These are phyloP conservation scores for Pogoniulus pusillus DNA, from an alignment of 2,797 vertebrate species.

Conservation along the genomic window DNA sequence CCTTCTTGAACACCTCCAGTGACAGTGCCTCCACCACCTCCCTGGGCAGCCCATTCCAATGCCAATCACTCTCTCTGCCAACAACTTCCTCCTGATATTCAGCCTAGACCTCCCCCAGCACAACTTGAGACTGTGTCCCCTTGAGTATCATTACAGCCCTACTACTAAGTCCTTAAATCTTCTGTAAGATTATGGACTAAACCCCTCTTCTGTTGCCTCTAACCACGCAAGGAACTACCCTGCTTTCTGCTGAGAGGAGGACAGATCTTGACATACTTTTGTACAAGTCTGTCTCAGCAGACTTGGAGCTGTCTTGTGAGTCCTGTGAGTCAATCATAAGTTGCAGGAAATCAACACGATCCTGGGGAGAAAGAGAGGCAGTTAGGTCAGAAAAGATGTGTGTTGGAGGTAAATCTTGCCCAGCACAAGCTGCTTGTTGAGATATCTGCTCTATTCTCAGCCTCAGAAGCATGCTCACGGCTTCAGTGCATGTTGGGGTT, in stretches of 20 bases:
- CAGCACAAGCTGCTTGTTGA: not conserved
- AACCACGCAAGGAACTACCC: not conserved
- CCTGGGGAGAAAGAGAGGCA: slow-evolving; percentile 28
- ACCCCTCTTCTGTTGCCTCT: not conserved
- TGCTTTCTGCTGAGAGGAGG: not conserved
- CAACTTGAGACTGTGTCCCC: too few species aligned
- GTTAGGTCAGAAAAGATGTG: not conserved
- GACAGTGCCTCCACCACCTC: too few species aligned
- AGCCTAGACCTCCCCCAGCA: too few species aligned
- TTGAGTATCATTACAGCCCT: not conserved
- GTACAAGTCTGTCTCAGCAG: not conserved
- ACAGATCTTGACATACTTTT: slow-evolving; percentile 37
- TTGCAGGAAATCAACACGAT: slow-evolving; percentile 84
- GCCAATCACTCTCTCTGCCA: too few species aligned
- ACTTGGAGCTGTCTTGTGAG: not conserved
- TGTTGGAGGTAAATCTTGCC: not conserved
- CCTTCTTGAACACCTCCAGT: too few species aligned
- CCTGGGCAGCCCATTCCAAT: too few species aligned
- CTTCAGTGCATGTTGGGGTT: not conserved
- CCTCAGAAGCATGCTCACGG: not conserved
- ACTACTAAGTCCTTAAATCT: not conserved
- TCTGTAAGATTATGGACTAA: not conserved
- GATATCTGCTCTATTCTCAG: not conserved
- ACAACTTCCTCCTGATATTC: too few species aligned
- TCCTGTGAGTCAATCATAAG: slow-evolving; percentile 84